A percentile compares a stretch with the other conserved stretches of the same genome.
Evolutionary conservation across 2,113 vertebrate genomes (phyloP).

Genomic region (Cepphus grylle): DNA sequence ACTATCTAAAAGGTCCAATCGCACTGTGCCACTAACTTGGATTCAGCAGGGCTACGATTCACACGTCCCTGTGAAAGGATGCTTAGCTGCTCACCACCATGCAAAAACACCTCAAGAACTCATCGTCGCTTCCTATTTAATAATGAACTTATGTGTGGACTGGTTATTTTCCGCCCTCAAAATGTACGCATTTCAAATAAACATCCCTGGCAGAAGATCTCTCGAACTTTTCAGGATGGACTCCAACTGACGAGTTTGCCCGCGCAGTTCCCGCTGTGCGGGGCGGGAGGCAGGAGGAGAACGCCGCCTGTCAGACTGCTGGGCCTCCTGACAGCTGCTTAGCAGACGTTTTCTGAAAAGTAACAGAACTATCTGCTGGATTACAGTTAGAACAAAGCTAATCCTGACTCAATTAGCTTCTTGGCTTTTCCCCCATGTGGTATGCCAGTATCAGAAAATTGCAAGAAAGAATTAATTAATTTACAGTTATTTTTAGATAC

Average conservation of each 20-base stretch:
- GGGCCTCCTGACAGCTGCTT: not conserved
- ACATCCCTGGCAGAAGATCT: not conserved
- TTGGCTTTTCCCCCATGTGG: not conserved
- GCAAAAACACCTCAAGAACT: not conserved
- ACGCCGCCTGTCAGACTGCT: not conserved
- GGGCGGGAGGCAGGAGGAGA: not conserved
- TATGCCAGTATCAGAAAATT: not conserved
- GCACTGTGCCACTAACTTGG: not conserved
- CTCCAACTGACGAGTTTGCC: not conserved
- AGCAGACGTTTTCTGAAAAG: not conserved
- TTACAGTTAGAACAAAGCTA: constrained; percentile 19
- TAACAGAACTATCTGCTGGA: not conserved
- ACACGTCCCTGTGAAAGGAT: not conserved
- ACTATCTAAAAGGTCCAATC: not conserved
- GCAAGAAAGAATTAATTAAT: not conserved
- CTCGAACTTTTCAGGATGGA: not conserved
- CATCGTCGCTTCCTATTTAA: not conserved
- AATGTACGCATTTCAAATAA: not conserved
- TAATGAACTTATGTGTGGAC: not conserved
- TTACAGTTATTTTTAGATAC: not conserved
- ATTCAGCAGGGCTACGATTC: not conserved
- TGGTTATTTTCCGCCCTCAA: not conserved
- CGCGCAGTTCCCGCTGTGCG: not conserved
- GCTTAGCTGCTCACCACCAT: not conserved
- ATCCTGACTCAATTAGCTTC: constrained; percentile 8